phyloP scores from a whole-genome alignment of 2,113 vertebrate species.

The Sakesphorus luctuosus region DNA sequence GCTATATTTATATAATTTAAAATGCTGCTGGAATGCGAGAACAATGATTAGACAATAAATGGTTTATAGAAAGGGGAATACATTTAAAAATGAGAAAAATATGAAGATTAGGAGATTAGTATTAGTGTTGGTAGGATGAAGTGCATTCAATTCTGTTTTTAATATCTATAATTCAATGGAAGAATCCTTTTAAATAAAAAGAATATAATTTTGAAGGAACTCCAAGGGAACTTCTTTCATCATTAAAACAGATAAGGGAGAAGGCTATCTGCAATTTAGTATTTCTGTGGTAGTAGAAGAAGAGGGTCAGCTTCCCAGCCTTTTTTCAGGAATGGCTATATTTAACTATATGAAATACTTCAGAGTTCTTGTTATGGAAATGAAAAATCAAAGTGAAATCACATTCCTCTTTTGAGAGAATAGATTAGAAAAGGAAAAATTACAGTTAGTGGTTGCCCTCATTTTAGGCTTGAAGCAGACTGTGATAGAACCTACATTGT shows the following conservation, averaged over 20 bases:
- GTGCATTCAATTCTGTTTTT: not conserved
- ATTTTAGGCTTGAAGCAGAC: conserved; percentile 56
- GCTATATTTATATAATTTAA: not conserved
- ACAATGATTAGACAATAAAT: not conserved
- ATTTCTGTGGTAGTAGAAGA: not conserved
- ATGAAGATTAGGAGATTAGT: not conserved
- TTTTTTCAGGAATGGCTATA: not conserved
- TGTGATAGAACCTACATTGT: conserved; percentile 51
- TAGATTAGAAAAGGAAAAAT: conserved; percentile 47
- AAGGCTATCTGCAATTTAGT: not conserved
- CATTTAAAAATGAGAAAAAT: not conserved
- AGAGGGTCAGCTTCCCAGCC: not conserved
- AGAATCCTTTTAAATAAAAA: not conserved
- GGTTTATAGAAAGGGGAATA: not conserved
- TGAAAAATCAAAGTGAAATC: conserved; percentile 53
- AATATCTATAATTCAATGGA: not conserved
- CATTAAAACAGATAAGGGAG: not conserved
- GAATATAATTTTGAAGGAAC: not conserved
- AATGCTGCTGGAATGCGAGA: not conserved
- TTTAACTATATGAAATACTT: not conserved
- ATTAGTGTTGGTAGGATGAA: not conserved
- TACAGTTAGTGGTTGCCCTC: conserved; percentile 44
- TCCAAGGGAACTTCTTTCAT: not conserved
- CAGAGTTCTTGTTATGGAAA: conserved; percentile 34
- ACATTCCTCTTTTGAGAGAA: conserved; percentile 32